These are phyloP conservation scores for Molanna angustata DNA, from an alignment of 2,888 invertebrate species.

Conservation along the genomic window DNA sequence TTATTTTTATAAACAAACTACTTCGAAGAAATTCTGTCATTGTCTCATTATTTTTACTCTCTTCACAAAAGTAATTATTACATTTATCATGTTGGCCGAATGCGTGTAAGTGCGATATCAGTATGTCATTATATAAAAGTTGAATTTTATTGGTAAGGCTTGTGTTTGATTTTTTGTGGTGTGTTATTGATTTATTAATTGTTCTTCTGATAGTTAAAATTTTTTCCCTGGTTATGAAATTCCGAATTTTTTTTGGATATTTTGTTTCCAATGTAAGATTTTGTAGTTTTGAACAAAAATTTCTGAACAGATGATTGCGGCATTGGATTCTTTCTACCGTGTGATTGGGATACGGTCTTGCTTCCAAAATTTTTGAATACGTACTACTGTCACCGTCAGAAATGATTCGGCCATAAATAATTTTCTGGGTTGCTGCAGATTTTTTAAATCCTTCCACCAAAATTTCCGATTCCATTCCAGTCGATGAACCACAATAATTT, in stretches of 20 bases:
- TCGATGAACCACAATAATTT: slow-evolving; percentile 1
- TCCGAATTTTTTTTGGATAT: background rate
- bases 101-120: background rate
- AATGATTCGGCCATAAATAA: background rate
- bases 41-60: background rate
- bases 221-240: background rate
- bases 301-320: background rate
- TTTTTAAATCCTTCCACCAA: slow-evolving; percentile 2
- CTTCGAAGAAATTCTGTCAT: background rate
- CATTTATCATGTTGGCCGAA: slow-evolving; percentile 3
- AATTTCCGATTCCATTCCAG: slow-evolving; percentile 1
- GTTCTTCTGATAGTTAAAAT: background rate
- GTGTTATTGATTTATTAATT: background rate
- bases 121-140: background rate
- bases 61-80: slow-evolving; percentile 1
- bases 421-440: background rate
- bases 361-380: slow-evolving; percentile 3
- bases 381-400: slow-evolving; percentile 1
- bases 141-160: background rate
- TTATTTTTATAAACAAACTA: too few relatives aligned
- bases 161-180: background rate
- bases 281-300: slow-evolving; percentile 1
- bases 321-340: slow-evolving; percentile 2
- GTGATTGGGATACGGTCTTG: background rate
- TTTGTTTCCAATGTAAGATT: slow-evolving; percentile 1